Evolutionary conservation across 2,888 invertebrate genomes (phyloP).

Genomic region (Kryphioiulus occultus): DNA sequence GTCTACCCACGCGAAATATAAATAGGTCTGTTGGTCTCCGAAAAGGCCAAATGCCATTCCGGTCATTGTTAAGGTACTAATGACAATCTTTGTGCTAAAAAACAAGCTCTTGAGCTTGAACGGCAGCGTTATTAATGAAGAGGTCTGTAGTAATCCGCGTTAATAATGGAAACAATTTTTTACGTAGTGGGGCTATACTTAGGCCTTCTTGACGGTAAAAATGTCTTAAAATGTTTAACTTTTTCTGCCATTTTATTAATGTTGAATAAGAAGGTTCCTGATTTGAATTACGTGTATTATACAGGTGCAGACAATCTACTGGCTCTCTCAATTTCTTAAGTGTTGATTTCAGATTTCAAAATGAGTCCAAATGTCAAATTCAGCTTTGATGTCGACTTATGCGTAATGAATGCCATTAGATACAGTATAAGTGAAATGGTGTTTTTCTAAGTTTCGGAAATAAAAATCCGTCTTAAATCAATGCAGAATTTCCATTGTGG

Average conservation of each 20-base stretch:
- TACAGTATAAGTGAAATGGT: not conserved
- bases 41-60: not conserved
- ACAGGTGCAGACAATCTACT: not conserved
- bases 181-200: not conserved
- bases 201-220: not conserved
- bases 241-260: not conserved
- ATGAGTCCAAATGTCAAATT: not conserved
- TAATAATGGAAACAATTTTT: not conserved
- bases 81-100: not conserved
- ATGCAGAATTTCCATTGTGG: no score
- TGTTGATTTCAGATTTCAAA: conserved; percentile 12
- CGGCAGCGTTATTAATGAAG: no score
- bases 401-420: not conserved
- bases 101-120: not conserved
- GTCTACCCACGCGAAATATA: not conserved
- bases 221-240: not conserved
- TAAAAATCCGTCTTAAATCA: no score
- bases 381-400: not conserved
- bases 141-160: not conserved
- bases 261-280: not conserved
- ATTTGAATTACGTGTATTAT: not conserved
- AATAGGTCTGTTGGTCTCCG: not conserved
- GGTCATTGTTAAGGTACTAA: not conserved
- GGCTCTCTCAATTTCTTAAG: not conserved
- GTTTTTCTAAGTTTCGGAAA: not conserved